phyloP scores from a whole-genome alignment of 1,140 invertebrate species.

The Drosophila ercepeae region DNA sequence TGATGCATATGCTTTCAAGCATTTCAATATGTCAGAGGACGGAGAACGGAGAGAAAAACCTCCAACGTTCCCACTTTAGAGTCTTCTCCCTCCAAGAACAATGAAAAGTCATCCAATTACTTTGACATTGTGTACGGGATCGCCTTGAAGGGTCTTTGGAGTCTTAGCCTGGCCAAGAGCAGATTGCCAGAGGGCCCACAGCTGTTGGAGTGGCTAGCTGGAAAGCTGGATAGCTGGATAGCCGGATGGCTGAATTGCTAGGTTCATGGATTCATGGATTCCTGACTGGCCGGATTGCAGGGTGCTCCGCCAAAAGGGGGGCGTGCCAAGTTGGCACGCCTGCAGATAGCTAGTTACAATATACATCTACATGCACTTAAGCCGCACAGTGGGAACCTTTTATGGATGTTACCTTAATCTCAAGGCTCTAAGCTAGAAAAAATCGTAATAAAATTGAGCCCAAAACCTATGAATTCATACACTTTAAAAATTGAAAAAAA shows the following conservation, averaged over 20 bases:
- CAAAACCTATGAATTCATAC: no score
- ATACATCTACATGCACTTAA: slow-evolving; percentile 46
- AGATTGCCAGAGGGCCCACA: slow-evolving; percentile 37
- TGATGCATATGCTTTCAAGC: slow-evolving; percentile 70
- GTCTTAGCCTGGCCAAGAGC: slow-evolving; percentile 25
- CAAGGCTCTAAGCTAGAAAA: not conserved
- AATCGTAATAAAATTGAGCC: not conserved
- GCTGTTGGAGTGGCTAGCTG: slow-evolving; percentile 49
- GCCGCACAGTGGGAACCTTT: slow-evolving; percentile 38
- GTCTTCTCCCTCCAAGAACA: slow-evolving; percentile 18
- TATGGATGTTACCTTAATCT: not conserved
- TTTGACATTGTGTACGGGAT: slow-evolving; percentile 69
- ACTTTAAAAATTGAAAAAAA: not conserved
- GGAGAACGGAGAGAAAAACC: slow-evolving; percentile 2
- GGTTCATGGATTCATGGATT: slow-evolving; percentile 1
- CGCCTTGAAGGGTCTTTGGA: not conserved
- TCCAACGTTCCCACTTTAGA: slow-evolving; percentile 10
- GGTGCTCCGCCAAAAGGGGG: slow-evolving; percentile 27
- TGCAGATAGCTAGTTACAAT: slow-evolving; percentile 73
- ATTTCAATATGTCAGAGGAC: slow-evolving; percentile 57
- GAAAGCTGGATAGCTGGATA: slow-evolving; percentile 20
- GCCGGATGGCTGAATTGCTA: slow-evolving; percentile 18
- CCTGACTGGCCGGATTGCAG: slow-evolving; percentile 14
- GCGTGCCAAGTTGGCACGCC: slow-evolving; percentile 53
- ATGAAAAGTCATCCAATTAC: slow-evolving; percentile 77